Evolutionary conservation across 2,797 vertebrate genomes (phyloP), one percentile per base, ranked within the genome.

Genomic region (Fratercula arctica): DNA sequence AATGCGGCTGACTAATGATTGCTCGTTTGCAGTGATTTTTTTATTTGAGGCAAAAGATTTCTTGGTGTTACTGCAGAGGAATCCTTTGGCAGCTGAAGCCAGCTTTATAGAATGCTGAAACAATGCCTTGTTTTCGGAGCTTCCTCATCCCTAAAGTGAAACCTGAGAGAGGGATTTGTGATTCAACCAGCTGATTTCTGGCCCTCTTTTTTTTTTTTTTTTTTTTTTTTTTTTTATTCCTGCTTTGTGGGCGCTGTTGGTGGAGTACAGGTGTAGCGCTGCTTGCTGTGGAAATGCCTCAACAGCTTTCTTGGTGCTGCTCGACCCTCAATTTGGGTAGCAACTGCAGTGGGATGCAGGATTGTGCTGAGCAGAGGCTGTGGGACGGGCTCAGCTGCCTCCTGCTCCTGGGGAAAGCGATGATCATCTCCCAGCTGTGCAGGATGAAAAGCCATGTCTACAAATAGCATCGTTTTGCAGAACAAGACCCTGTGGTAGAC

Each of bases 1-100:
- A 97, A 97, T 87, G 76, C 12, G 26, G 41, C 95, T 97, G 97
- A 97, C 94, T 97, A 97, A 97, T 97, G 95, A 96, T 94, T 96
- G 96, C 95, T 97, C 93, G 0, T 95, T 97, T 94, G 50, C 94
- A 97, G 95, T 89, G 84, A 88, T 67, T 90, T 91, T 94, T 96
- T 95, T 91, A 91, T 96, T 95, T 10, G 50, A 94, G 60, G 89
- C 60, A 85, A 64, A 95, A 92, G 92, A 84, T 89, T 89, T 89
- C 69, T 89, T 63, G 35, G 73, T 92, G 90, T 83, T 78, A 56
- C 75, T 93, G 86, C 6, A 24, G 90, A 85, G 74, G 79, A 94
- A 97, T 93, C 74, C 88, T 96, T 94, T 93, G 89, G 93, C 92
- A 95, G 68, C 89, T 83, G 81, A 87, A 93, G 39, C 87, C 48